Base-by-base conservation (phyloP, 1,140 invertebrate genomes). In the Brachionus rubens region DNA sequence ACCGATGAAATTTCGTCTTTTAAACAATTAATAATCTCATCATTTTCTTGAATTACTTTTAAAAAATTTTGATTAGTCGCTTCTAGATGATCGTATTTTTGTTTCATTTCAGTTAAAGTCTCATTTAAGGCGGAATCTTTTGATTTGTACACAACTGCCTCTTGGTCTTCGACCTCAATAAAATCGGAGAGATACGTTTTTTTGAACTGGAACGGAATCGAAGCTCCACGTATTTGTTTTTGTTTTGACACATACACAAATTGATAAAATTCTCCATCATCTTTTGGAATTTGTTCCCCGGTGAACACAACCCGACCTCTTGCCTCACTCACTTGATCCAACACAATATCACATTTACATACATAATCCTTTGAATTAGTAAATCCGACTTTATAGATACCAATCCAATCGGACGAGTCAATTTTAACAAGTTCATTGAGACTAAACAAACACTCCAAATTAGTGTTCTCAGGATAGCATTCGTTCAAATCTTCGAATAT, bases 241-340 rank as follows among this genome's bases (percentile, higher is more conserved):
- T 77, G 75, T 30, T 79, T 78, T 14, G 80, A 81, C 10, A 85
- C 79, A 77, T 85, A 85, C 75, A 82, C 83, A 77, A 85, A 85
- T 80, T 85, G 84, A 76, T 85, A 85, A 67, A 83, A 85, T 68
- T 83, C 83, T 2, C 82, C 82, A 80, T 85, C 82, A 78, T 85
- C 83, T 52, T 81, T 79, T 4, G 83, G 83, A 33, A 85, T 78
- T 41, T 40, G 14, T 12, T 76, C 50, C 81, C 81, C 78, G 77
- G 78, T 79, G 78, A 82, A 83, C 9, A 82, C 36, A 36, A 82
- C 77, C 54, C 52, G 77, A 19, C 77, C 76, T 26, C 81, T 79
- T 9, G 76, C 67, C 16, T 82, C 80, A 50, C 62, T 79, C 9
- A 78, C 79, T 16, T 48, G 54, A 26, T 79, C 65, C 26, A 78